Evolutionary conservation across 23 tunicate species (phyloP), one percentile per base, ranked within the genome.

Genomic region (Styela clava): DNA sequence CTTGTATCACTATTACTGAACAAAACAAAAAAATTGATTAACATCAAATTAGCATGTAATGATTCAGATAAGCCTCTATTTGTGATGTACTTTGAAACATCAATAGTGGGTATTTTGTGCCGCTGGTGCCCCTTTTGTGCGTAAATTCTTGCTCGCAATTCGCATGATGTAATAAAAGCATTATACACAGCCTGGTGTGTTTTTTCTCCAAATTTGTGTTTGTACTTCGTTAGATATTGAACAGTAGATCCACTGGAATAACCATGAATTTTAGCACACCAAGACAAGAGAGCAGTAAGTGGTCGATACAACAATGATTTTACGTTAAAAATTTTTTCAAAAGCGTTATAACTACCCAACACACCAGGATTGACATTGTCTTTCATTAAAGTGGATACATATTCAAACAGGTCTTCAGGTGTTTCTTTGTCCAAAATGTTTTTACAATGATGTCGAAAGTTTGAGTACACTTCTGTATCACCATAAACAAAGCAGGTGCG

Each of bases 401-500:
- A 26, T 7, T 65, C 71, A 65, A 65, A 16, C 31, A 65, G 7
- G 7, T 65, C 71, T 3, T 65, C 71, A 25, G 71, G 5, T 3
- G 71, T 65, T 25, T 25, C 31, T 5, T 26, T 25, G 7, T 65
- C 16, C 31, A 25, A 16, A 65, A 65, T 65, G 7, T 5, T 28
- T 28, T 25, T 7, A 65, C 71, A 65, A 25, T 28, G 71, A 16
- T 7, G 31, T 25, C 35, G 24, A 71, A 52, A 85, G 24, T 31
- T 20, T 2, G 65, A 31, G 64, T 85, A 68, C 9, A 85, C 35
- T 7, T 68, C 67, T 12, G 22, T 19, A 5, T 64, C 56, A 3
- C 88, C 88, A 78, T 27, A 52, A 24, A 85, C 88, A 25, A 62
- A 65, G 37, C 88, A 85, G 28, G 77, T 77, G 7, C 52, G 64